Evolutionary conservation across 2,113 vertebrate genomes (phyloP).

Genomic region (Edolisoma coerulescens): DNA sequence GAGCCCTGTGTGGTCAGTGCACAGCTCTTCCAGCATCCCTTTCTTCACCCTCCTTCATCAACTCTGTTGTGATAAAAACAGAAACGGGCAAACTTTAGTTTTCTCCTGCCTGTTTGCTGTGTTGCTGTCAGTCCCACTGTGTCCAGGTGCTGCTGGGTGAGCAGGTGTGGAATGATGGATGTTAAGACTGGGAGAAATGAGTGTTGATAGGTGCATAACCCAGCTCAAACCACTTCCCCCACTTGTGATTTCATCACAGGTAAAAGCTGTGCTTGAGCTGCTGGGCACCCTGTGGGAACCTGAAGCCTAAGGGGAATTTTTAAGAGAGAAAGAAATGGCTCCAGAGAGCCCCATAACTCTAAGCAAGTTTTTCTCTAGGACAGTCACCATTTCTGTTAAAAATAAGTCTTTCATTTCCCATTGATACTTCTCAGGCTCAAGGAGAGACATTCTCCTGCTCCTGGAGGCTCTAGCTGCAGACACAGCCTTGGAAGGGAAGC

Average conservation of each 20-base stretch:
- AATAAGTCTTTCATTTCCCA: not conserved
- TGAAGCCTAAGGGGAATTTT: not conserved
- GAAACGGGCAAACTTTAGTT: not conserved
- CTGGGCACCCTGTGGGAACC: not conserved
- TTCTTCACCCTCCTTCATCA: not conserved
- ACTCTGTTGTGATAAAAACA: not conserved
- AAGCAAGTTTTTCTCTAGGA: not conserved
- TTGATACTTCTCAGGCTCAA: not conserved
- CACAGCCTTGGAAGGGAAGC: slow-evolving; percentile 49
- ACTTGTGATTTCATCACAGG: not conserved
- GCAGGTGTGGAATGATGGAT: not conserved
- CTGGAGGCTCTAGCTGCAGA: slow-evolving; percentile 46
- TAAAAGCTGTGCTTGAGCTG: not conserved
- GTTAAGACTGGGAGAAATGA: not conserved
- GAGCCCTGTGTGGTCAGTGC: not conserved
- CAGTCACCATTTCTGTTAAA: not conserved
- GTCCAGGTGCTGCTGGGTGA: not conserved
- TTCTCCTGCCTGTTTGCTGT: not conserved
- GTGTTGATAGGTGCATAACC: not conserved
- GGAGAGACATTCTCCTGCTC: not conserved
- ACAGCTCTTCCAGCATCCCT: not conserved
- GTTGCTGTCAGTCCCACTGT: not conserved
- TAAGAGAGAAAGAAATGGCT: not conserved
- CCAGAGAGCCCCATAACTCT: not conserved
- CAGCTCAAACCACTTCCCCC: not conserved